These are phyloP conservation scores for Troides aeacus DNA, from an alignment of 2,888 invertebrate species.

Conservation along the genomic window DNA sequence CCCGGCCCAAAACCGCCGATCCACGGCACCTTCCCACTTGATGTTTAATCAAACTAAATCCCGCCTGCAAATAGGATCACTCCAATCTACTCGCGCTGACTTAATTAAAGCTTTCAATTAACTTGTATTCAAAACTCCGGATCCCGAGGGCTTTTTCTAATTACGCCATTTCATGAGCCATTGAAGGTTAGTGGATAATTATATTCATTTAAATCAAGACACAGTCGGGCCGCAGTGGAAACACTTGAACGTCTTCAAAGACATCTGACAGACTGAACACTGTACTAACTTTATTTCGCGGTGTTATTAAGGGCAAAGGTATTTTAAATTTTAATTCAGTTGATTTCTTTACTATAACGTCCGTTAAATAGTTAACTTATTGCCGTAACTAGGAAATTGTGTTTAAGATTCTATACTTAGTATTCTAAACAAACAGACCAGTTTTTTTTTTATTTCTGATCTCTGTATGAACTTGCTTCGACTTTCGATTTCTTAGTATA, in stretches of 20 bases:
- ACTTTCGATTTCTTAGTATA: too few relatives aligned
- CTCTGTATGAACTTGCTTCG: too few relatives aligned
- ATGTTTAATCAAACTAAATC: slow-evolving; percentile 30
- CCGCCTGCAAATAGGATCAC: slow-evolving; percentile 25
- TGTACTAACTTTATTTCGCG: too few relatives aligned
- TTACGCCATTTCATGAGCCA: slow-evolving; percentile 30
- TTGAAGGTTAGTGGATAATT: slow-evolving; percentile 26
- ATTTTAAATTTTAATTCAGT: too few relatives aligned
- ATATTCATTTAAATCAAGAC: slow-evolving; percentile 16
- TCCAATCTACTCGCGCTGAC: slow-evolving; percentile 34
- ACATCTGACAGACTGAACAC: background rate
- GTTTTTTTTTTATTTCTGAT: too few relatives aligned
- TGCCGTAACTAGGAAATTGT: too few relatives aligned
- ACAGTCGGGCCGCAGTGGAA: background rate
- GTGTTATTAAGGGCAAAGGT: too few relatives aligned
- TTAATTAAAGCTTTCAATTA: slow-evolving; percentile 46
- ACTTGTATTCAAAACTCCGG: slow-evolving; percentile 41
- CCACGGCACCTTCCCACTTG: background rate
- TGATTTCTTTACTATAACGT: too few relatives aligned
- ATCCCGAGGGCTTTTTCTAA: slow-evolving; percentile 29
- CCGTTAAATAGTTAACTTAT: too few relatives aligned
- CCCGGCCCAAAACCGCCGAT: too few relatives aligned
- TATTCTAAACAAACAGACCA: too few relatives aligned
- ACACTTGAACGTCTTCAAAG: slow-evolving; percentile 8
- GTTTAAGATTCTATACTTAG: too few relatives aligned